Evolutionary conservation across 2,888 invertebrate species (phyloP).

Genomic region (Erebia aethiops): DNA sequence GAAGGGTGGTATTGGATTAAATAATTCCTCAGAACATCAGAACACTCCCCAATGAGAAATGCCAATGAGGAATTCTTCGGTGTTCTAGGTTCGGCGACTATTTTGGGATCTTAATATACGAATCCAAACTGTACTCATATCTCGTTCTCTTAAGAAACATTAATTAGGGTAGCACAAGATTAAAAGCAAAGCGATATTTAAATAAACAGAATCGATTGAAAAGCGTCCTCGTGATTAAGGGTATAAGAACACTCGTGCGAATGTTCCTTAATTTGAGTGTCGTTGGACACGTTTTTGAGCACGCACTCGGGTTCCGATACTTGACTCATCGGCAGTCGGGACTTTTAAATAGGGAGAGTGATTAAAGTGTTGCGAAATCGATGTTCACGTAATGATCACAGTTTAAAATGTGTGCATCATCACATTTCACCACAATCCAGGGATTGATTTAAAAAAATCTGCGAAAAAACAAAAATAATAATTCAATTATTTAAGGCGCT

Average conservation of each 20-base stretch:
- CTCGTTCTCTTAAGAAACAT: not conserved
- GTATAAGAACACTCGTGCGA: conserved; percentile 24
- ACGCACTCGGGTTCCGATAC: conserved; percentile 26
- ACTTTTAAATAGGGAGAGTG: conserved; percentile 5
- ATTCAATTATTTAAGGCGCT: too few species aligned
- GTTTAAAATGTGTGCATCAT: too few species aligned
- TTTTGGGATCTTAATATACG: too few species aligned
- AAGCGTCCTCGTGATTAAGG: conserved; percentile 12
- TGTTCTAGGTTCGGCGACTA: too few species aligned
- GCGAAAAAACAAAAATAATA: too few species aligned
- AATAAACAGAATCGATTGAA: not conserved
- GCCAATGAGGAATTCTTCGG: too few species aligned
- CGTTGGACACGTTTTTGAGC: conserved; percentile 27
- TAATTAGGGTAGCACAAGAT: not conserved
- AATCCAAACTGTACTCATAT: not conserved
- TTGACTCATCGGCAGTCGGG: conserved; percentile 10
- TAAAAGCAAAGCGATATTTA: conserved; percentile 2
- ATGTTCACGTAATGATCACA: not conserved
- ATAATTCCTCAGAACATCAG: too few species aligned
- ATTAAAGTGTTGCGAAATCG: conserved; percentile 8
- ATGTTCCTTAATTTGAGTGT: conserved; percentile 15
- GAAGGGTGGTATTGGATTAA: too few species aligned
- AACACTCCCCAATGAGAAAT: too few species aligned
- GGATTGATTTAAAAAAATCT: too few species aligned
- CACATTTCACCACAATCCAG: too few species aligned